Evolutionary conservation across 53 echinoderm and acorn worm genomes (phyloP).

Genomic region (Temnopleurus reevesii): DNA sequence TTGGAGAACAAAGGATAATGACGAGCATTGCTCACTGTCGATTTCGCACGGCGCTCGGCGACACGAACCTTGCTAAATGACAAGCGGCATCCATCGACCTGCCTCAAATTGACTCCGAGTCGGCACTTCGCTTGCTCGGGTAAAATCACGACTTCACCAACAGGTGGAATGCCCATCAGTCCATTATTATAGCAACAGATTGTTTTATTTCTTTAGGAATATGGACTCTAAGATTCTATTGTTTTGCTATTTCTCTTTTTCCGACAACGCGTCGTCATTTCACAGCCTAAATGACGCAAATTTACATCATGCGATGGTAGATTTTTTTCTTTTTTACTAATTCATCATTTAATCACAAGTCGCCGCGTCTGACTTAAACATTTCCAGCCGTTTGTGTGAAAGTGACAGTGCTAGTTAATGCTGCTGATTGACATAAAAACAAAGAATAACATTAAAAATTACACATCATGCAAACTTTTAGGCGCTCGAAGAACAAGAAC

Average conservation of each 20-base stretch:
- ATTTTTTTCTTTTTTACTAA: too few relatives aligned
- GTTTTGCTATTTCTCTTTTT: background rate
- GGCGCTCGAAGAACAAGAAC: too few relatives aligned
- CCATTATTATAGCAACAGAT: constrained; percentile 6
- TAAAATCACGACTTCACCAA: background rate
- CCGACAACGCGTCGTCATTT: background rate
- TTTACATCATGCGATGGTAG: too few relatives aligned
- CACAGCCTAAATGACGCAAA: too few relatives aligned
- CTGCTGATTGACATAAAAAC: too few relatives aligned
- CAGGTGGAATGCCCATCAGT: background rate
- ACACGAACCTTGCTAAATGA: background rate
- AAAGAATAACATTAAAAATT: too few relatives aligned
- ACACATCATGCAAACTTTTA: too few relatives aligned
- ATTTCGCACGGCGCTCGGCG: constrained; percentile 31
- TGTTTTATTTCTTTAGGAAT: background rate
- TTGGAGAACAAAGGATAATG: constrained; percentile 33
- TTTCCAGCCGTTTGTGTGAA: too few relatives aligned
- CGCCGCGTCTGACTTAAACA: too few relatives aligned
- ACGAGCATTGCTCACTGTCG: background rate
- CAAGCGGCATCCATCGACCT: background rate
- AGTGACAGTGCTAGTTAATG: too few relatives aligned
- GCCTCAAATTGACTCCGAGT: background rate
- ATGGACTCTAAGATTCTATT: background rate
- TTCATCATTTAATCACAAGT: too few relatives aligned
- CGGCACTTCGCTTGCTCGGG: background rate